Percentiles rank a stretch among this genome's conserved stretches.
Conservation (phyloP, 2,797 vertebrate genomes). For the Loriculus beryllinus region DNA sequence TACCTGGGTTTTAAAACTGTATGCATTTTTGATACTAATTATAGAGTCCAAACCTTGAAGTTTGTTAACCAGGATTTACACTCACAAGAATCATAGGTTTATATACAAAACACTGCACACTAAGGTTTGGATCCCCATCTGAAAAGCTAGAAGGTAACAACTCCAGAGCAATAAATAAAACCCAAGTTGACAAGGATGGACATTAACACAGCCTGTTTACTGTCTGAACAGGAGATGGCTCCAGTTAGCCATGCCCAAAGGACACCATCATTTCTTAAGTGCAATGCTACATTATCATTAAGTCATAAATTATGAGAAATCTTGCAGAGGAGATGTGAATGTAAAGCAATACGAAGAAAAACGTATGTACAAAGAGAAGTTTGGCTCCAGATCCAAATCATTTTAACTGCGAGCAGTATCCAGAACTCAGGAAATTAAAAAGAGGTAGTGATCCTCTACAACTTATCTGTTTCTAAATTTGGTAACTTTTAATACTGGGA, state of each 20-base stretch:
- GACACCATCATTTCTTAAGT: not conserved
- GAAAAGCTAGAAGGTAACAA: not conserved
- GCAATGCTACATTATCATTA: not conserved
- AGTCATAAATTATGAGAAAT: not conserved
- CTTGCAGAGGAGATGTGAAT: not conserved
- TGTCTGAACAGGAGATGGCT: conserved; percentile 65
- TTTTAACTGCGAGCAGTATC: not conserved
- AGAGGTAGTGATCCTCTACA: not conserved
- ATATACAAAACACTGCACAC: not conserved
- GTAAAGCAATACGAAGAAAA: not conserved
- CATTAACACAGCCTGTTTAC: conserved; percentile 32
- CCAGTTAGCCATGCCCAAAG: conserved; percentile 56
- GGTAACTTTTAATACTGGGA: not conserved
- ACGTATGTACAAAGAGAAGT: not conserved
- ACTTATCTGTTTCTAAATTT: not conserved
- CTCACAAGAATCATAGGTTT: not conserved
- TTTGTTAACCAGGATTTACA: not conserved
- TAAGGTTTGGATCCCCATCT: not conserved
- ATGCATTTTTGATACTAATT: not conserved
- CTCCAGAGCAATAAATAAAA: not conserved
- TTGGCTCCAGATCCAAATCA: not conserved
- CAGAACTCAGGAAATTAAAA: not conserved
- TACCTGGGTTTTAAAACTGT: not conserved
- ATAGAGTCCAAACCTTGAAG: not conserved
- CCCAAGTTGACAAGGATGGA: not conserved